Base-by-base conservation (phyloP, 2,113 vertebrate genomes). In the Catharus fuscescens region DNA sequence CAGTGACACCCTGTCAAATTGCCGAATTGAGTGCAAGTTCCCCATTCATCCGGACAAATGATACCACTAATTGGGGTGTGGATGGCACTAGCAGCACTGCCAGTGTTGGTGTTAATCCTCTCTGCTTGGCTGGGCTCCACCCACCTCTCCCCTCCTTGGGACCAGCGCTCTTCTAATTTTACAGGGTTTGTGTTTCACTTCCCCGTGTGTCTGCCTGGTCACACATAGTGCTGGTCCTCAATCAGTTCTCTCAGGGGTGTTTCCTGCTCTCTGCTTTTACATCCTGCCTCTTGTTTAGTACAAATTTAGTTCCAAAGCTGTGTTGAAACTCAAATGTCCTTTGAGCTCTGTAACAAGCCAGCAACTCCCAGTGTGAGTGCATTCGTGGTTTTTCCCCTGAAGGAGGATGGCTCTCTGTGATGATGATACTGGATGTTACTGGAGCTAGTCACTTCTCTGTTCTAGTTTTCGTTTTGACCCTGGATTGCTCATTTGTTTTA, bases 31-130 rank as follows among this genome's bases (percentile, higher is more conserved):
- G 93, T 62, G 90, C 53, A 20, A 95, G 80, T 79, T 95, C 67
- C 67, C 72, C n/a, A 81, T 97, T 97, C 96, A 95, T 84, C 23
- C 44, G 6, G 61, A 93, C 67, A 84, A 95, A 90, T 50, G 88
- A 88, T 80, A 64, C 61, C 18, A 0, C 59, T 97, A 93, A 95
- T 93, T 90, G 94, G 86, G 66, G 40, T 57, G 73, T 47, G 74
- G 73, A 50, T 50, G 86, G 90, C 67, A 80, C 70, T 52, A 84
- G 23, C 57, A 50, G 90, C 54, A 0, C 45, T 83, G 86, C 78
- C 82, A 77, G 66, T 11, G 53, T 78, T 44, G 36, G 34, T 69
- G 90, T 59, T 96, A 92, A 90, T 86, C 91, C 82, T 28, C 57
- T 60, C 59, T 57, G 76, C 62, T 90, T 48, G 65, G 81, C 64